Base-by-base conservation (phyloP, 2,113 vertebrate genomes). In the Oceanites oceanicus region DNA sequence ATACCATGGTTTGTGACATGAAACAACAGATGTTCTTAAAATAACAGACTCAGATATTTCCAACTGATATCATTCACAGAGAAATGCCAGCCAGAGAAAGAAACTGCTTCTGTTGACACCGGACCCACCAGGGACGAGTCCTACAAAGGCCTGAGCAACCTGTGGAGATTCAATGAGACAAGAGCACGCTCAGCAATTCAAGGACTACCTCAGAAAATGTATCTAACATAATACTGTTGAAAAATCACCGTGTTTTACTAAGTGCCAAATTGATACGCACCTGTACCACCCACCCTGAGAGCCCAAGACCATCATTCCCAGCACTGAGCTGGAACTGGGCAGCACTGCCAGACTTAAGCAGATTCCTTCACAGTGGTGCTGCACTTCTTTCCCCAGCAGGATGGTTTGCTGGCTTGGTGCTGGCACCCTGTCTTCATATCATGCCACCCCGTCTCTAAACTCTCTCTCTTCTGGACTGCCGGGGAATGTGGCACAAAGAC, bases 11-110 rank as follows among this genome's bases (percentile, higher is more conserved):
- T 94, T 92, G 50, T 86, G 75, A 70, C 38, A 84, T 2, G 10
- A 89, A 93, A 88, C 26, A 86, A 95, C 62, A 90, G 78, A 90
- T 86, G 78, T 88, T 70, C 67, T 80, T 96, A 79, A 91, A 96
- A 86, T 65, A 96, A 73, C 74, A 94, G 67, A 45, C 34, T 74
- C 29, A 0, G 87, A 53, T 70, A 62, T 66, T 92, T 88, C 73
- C 90, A 86, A n/a, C 53, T 58, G 81, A 13, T 90, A 79, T 20
- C 70, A 78, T 40, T 81, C 53, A n/a, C 22, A 58, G 44, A 90
- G 77, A 83, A 85, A 76, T 42, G 55, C 58, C 67, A 86, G 58
- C 61, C 65, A 91, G 86, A 65, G 62, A 93, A 89, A 90, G 56
- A 58, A 86, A 49, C 23, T 68, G 45, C 17, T 82, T 86, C 21